phyloP scores from a whole-genome alignment of 1,140 invertebrate genomes.

The Armadillidium nasatum region DNA sequence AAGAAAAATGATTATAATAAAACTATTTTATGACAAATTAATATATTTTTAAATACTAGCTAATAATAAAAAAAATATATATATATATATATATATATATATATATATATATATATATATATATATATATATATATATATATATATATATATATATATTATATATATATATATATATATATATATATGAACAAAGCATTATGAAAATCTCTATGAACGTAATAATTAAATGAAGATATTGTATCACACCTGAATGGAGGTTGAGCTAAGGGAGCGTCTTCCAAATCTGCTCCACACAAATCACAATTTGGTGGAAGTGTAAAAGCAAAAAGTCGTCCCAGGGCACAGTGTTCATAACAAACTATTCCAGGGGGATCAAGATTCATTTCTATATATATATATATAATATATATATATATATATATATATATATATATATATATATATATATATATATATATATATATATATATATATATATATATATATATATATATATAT shows the following conservation, averaged over 20 bases:
- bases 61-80: no score
- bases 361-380: not conserved
- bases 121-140: no score
- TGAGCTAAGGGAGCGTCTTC: not conserved
- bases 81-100: no score
- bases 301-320: not conserved
- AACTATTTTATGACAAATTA: not conserved
- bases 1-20: not conserved
- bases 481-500: not conserved
- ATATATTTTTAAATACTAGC: no score
- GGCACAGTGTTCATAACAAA: not conserved
- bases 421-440: not conserved
- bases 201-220: no score
- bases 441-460: conserved; percentile 15
- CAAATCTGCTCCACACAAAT: conserved; percentile 2
- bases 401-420: conserved; percentile 10
- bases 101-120: no score
- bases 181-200: no score
- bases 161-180: no score
- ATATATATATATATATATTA: no score
- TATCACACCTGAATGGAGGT: not conserved
- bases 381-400: conserved; percentile 3
- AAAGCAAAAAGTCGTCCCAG: not conserved
- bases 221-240: no score
- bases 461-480: conserved; percentile 14